Evolutionary conservation across 1,140 invertebrate genomes (phyloP).

Genomic region (Trialeurodes vaporariorum): DNA sequence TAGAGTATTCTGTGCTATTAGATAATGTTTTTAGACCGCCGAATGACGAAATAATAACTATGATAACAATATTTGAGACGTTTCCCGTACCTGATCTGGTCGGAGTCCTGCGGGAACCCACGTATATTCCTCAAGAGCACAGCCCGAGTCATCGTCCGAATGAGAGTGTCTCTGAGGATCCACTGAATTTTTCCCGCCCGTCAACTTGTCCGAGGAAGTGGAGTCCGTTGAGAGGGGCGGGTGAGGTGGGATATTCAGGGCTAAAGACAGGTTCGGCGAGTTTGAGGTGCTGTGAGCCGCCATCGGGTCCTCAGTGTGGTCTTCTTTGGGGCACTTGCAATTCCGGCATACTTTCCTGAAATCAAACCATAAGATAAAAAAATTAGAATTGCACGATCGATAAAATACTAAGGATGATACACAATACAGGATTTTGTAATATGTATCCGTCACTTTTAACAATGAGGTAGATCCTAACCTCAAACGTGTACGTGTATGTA

Average conservation of each 20-base stretch:
- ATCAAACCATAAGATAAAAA: conserved; percentile 21
- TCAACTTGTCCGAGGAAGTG: conserved; percentile 13
- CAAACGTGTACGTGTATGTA: no score
- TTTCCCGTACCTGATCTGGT: conserved; percentile 77
- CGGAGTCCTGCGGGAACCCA: conserved; percentile 93
- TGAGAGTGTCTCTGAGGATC: conserved; percentile 80
- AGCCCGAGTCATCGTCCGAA: conserved; percentile 93
- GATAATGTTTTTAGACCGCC: no score
- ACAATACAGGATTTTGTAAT: no score
- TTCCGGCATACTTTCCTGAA: conserved; percentile 57
- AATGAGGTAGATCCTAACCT: no score
- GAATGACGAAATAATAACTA: no score
- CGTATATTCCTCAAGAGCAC: conserved; percentile 93
- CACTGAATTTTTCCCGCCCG: conserved; percentile 5
- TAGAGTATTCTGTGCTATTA: no score
- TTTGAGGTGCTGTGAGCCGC: conserved; percentile 11
- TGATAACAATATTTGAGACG: background rate
- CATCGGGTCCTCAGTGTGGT: conserved; percentile 38
- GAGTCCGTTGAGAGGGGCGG: conserved; percentile 27
- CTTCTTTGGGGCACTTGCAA: conserved; percentile 54
- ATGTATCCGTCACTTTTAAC: no score
- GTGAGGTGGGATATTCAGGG: conserved; percentile 13
- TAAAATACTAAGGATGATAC: no score
- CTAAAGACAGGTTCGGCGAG: conserved; percentile 17
- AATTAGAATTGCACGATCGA: no score